phyloP scores from a whole-genome alignment of 2,888 invertebrate species.

The Drosophila neotestacea region DNA sequence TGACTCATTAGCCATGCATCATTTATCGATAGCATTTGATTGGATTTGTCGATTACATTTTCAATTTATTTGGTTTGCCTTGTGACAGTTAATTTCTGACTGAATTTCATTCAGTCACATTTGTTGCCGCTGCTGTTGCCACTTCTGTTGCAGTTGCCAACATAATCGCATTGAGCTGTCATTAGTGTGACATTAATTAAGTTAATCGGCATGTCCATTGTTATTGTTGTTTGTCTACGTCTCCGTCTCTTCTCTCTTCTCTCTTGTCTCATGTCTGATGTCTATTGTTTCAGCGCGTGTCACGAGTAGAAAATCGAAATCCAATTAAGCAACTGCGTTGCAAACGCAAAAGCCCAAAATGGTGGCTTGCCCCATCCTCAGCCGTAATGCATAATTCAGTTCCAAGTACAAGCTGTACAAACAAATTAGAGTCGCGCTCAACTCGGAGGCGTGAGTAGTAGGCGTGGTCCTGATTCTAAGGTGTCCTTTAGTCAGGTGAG shows the following conservation, averaged over 20 bases:
- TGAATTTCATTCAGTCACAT: conserved; percentile 53
- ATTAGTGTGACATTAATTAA: conserved; percentile 82
- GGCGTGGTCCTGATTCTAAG: conserved; percentile 33
- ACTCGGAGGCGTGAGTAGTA: conserved; percentile 16
- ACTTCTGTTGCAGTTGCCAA: conserved; percentile 60
- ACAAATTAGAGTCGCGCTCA: conserved; percentile 50
- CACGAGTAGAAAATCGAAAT: conserved; percentile 74
- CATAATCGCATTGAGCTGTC: conserved; percentile 80
- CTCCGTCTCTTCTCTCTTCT: conserved; percentile 12
- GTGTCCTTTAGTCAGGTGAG: conserved; percentile 28
- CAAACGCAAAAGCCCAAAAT: conserved; percentile 8
- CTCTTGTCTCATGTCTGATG: conserved; percentile 7
- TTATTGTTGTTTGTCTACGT: conserved; percentile 20
- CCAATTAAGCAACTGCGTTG: conserved; percentile 65
- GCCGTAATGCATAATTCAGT: conserved; percentile 50
- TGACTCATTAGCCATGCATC: conserved; percentile 59
- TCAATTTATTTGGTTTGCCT: conserved; percentile 63
- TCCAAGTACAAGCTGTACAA: conserved; percentile 54
- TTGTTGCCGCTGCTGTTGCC: not conserved
- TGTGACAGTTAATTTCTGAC: conserved; percentile 57
- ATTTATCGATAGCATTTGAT: conserved; percentile 51
- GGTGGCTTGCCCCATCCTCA: not conserved
- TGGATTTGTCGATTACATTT: conserved; percentile 55
- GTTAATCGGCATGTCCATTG: conserved; percentile 70
- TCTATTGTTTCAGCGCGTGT: conserved; percentile 56